phyloP scores from a whole-genome alignment of 35 echinoderm and acorn worm species.

The Ophiothrix spiculata region DNA sequence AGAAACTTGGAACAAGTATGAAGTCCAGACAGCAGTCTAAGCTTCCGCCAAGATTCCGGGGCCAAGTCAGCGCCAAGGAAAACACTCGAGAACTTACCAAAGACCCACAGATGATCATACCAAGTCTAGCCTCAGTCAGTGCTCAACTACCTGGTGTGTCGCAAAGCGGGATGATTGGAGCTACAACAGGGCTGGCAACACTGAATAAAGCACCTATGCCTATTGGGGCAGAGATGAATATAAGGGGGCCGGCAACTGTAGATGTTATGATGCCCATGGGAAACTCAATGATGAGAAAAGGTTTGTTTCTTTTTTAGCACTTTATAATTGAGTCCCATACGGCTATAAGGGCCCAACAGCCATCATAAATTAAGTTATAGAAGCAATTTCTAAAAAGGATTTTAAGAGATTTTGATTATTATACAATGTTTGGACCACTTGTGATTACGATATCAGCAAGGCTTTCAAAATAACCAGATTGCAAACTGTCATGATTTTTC shows the following conservation, averaged over 20 bases:
- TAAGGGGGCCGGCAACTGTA: not conserved
- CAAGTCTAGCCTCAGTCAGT: not conserved
- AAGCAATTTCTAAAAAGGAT: not conserved
- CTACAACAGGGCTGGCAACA: slow-evolving; percentile 5
- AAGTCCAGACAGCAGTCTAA: slow-evolving; percentile 51
- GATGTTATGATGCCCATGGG: slow-evolving; percentile 22
- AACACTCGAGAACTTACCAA: slow-evolving; percentile 23
- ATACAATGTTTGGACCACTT: not conserved
- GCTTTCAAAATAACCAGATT: too few relatives aligned
- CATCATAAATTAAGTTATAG: not conserved
- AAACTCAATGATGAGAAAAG: slow-evolving; percentile 19
- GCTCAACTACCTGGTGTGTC: not conserved
- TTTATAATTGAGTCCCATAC: not conserved
- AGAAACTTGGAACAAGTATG: slow-evolving; percentile 61
- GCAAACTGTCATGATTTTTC: too few relatives aligned
- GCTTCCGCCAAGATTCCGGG: slow-evolving; percentile 58
- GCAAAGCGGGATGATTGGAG: slow-evolving; percentile 3
- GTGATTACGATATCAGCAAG: too few relatives aligned
- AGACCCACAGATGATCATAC: not conserved
- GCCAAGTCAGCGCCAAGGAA: slow-evolving; percentile 21
- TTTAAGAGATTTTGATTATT: not conserved
- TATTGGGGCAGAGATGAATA: slow-evolving; percentile 7
- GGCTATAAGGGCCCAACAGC: not conserved
- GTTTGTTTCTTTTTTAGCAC: not conserved
- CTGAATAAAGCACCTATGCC: slow-evolving; percentile 58